Evolutionary conservation across 2,888 invertebrate genomes (phyloP), one percentile per base, ranked within the genome.

Genomic region (Mystacides longicornis): DNA sequence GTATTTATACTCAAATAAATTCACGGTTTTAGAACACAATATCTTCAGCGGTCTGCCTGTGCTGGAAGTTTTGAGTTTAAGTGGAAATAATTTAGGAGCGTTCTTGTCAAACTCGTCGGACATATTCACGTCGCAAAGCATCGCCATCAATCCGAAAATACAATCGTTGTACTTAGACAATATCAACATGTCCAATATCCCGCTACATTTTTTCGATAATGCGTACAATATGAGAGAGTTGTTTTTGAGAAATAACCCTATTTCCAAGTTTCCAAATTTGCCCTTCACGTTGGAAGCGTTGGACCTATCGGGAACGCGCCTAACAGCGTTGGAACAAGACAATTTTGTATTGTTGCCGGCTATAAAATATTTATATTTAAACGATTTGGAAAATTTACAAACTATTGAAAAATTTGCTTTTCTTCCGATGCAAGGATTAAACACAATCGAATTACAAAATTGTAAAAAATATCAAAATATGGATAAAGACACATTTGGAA

Each of bases 281-380:
- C 83, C 85, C 0, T 73, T 71, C 22, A 76, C 76, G 0, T 63
- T 85, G 4, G 73, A 80, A 64, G 75, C 78, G 57, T 68, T 86
- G 18, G 85, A 85, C 66, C 63, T 85, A 14, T 85, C 85, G 0
- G 79, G 79, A 46, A 85, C 82, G 51, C 74, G 78, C 7, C 74
- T 85, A 2, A 62, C 65, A 1, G 69, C 70, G 18, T 67, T 85
- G 22, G 69, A 73, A 1, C 69, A 70, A 1, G 76, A 74, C 61
- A 74, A 80, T 62, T 75, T 82, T 48, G 63, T 67, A 0, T 73
- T 78, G 55, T 66, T 81, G 19, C 77, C 79, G 1, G 75, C 73
- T 0, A 62, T 86, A 42, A 77, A 73, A 61, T 69, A 71, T 1
- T 65, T 85, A 2, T 76, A 74, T 62, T 64, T 85, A 16, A 82